These are phyloP conservation scores for Cerceris ruficornis DNA, from an alignment of 2,888 invertebrate species.

Conservation along the genomic window DNA sequence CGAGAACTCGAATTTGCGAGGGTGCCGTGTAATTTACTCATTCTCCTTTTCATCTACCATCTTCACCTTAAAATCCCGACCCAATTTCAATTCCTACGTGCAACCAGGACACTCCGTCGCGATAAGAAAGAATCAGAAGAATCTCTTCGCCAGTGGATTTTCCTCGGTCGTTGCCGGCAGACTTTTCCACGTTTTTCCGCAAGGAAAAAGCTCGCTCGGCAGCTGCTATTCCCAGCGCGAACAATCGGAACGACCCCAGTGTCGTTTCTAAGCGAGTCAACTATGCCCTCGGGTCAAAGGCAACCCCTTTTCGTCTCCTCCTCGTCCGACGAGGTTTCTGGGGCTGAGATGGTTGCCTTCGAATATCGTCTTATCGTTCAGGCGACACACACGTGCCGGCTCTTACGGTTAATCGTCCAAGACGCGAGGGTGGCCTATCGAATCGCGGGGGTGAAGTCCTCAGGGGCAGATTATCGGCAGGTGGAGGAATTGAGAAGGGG, in stretches of 20 bases:
- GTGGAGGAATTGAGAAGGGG: neutral
- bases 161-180: neutral
- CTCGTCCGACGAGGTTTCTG: neutral
- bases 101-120: too few relatives aligned
- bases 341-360: neutral
- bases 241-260: slow-evolving; percentile 22
- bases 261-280: slow-evolving; percentile 24
- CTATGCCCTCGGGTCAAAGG: slow-evolving; percentile 21
- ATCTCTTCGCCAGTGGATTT: neutral
- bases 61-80: too few relatives aligned
- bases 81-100: too few relatives aligned
- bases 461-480: slow-evolving; percentile 2
- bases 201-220: neutral
- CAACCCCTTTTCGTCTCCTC: slow-evolving; percentile 11
- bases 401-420: slow-evolving; percentile 28
- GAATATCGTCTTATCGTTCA: slow-evolving; percentile 21
- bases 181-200: neutral
- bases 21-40: too few relatives aligned
- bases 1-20: too few relatives aligned
- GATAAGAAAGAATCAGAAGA: neutral
- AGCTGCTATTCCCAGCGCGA: slow-evolving; percentile 16
- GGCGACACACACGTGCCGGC: slow-evolving; percentile 22
- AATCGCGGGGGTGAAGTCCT: neutral
- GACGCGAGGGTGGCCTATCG: slow-evolving; percentile 17
- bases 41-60: too few relatives aligned